phyloP scores from a whole-genome alignment of 2,888 invertebrate species.

The Stenotaenia linearis region DNA sequence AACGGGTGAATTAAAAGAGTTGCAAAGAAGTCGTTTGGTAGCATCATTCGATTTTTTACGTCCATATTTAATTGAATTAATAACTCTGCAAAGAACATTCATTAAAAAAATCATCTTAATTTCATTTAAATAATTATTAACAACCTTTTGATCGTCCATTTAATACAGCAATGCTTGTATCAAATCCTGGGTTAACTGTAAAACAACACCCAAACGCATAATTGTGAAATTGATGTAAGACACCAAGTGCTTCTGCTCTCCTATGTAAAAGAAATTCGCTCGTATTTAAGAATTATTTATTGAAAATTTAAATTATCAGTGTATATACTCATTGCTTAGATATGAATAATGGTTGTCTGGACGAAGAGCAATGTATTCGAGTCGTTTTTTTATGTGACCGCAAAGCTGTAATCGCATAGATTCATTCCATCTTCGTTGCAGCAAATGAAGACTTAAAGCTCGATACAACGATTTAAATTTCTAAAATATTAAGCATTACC shows the following conservation, averaged over 20 bases:
- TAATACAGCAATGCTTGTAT: neutral
- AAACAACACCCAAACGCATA: slow-evolving; percentile 13
- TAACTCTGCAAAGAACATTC: neutral
- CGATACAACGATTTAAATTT: neutral
- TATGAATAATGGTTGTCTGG: neutral
- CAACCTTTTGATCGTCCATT: neutral
- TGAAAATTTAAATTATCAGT: no score
- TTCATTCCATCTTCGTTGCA: neutral
- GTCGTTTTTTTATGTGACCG: neutral
- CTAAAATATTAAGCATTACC: neutral
- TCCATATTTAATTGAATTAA: slow-evolving; percentile 20
- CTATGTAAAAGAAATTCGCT: no score
- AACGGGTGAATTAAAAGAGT: slow-evolving; percentile 19
- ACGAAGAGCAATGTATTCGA: neutral
- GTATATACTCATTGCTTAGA: neutral
- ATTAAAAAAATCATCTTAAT: no score
- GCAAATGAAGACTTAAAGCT: neutral
- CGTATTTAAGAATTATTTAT: no score
- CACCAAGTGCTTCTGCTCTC: neutral
- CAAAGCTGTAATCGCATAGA: neutral
- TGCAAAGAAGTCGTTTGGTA: neutral
- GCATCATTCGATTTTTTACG: neutral
- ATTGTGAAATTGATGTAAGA: neutral
- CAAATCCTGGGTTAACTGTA: slow-evolving; percentile 17
- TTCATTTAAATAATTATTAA: no score